Percentiles rank a stretch among this genome's conserved stretches.
Evolutionary conservation across 2,113 vertebrate genomes (phyloP).

Genomic region (Malurus cyaneus): DNA sequence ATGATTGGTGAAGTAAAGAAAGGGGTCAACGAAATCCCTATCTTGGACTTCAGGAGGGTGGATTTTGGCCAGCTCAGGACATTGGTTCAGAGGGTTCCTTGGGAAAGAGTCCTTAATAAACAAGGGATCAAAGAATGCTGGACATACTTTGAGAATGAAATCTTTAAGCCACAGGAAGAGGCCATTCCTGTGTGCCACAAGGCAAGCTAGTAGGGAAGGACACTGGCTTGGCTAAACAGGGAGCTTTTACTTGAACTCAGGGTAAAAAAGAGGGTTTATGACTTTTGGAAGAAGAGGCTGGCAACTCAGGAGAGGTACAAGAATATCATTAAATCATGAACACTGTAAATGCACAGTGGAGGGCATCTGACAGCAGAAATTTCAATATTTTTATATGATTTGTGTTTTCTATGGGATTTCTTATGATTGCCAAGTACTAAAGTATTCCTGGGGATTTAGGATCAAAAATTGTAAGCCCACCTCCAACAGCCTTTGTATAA

Average conservation of each 20-base stretch:
- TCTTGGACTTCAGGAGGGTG: fast-evolving
- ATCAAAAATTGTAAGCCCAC: not conserved
- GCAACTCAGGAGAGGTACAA: not conserved
- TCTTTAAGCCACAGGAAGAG: not conserved
- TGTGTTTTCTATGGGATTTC: not conserved
- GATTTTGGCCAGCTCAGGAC: not conserved
- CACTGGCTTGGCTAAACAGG: not conserved
- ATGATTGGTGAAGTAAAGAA: not conserved
- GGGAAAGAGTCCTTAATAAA: not conserved
- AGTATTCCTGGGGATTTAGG: not conserved
- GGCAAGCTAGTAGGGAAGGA: not conserved
- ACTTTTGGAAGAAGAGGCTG: not conserved
- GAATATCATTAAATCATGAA: not conserved
- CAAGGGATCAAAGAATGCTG: fast-evolving
- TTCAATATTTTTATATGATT: not conserved
- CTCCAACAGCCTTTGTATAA: not conserved
- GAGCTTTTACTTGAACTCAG: not conserved
- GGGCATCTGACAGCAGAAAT: not conserved
- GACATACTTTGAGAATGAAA: not conserved
- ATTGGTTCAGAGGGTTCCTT: not conserved
- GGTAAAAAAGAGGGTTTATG: not conserved
- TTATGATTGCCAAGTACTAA: not conserved
- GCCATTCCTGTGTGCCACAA: not conserved
- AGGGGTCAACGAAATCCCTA: not conserved
- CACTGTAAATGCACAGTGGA: not conserved